phyloP scores from a whole-genome alignment of 2,888 invertebrate species.

The Eristalinus aeneus region DNA sequence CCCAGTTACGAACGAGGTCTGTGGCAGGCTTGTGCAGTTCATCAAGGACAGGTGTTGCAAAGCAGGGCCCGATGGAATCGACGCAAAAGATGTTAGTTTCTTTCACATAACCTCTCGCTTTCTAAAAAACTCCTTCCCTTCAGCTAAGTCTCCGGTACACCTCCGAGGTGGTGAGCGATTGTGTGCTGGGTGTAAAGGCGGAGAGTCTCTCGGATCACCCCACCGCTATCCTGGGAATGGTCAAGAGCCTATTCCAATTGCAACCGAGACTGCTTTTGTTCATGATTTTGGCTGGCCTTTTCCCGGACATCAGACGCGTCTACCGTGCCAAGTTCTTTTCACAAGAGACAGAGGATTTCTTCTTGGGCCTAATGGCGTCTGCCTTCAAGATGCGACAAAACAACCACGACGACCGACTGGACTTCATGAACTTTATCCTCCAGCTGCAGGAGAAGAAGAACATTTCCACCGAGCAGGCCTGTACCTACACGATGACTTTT shows the following conservation, averaged over 20 bases:
- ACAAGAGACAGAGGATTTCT: conserved; percentile 23
- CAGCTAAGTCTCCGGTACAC: conserved; percentile 78
- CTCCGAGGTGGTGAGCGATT: conserved; percentile 80
- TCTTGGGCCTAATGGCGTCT: not conserved
- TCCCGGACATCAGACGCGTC: conserved; percentile 73
- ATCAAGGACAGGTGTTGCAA: conserved; percentile 76
- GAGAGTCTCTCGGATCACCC: conserved; percentile 77
- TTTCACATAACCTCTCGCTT: not conserved
- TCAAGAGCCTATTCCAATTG: conserved; percentile 75
- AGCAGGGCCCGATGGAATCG: conserved; percentile 76
- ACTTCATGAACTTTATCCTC: conserved; percentile 77
- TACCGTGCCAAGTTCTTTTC: conserved; percentile 72
- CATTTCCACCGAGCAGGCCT: conserved; percentile 72
- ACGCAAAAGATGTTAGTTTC: conserved; percentile 79
- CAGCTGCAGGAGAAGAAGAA: conserved; percentile 77
- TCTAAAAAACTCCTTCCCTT: not conserved
- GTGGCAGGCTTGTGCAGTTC: conserved; percentile 79
- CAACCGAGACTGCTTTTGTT: conserved; percentile 69
- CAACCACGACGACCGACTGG: conserved; percentile 73
- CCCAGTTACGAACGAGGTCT: conserved; percentile 80
- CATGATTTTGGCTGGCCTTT: conserved; percentile 72
- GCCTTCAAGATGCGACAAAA: conserved; percentile 72
- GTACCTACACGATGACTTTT: conserved; percentile 77
- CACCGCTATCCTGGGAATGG: conserved; percentile 76
- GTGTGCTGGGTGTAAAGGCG: conserved; percentile 81